Conservation (phyloP, 2,797 vertebrate species). For the Paratrypauchen microcephalus region DNA sequence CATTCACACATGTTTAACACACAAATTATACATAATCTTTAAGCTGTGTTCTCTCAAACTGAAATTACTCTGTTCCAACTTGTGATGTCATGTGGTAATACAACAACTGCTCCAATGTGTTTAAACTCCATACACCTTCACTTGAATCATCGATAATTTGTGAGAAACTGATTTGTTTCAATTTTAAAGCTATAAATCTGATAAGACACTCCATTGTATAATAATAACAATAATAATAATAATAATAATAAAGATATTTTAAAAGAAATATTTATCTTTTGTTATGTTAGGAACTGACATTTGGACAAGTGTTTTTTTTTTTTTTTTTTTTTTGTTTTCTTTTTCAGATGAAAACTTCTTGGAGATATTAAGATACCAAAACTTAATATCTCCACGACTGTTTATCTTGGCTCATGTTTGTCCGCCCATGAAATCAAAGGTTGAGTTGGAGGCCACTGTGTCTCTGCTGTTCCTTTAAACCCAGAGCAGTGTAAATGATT, state of each 20-base stretch:
- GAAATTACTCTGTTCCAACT: too few relatives aligned
- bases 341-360: background rate
- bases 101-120: too few relatives aligned
- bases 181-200: background rate
- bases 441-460: constrained; percentile 20
- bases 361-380: background rate
- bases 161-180: background rate
- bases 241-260: background rate
- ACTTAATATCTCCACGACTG: background rate
- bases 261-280: background rate
- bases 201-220: background rate
- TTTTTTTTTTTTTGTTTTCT: too few relatives aligned
- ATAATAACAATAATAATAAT: background rate
- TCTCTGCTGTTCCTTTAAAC: constrained; percentile 22
- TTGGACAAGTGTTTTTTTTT: too few relatives aligned
- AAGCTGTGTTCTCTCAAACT: too few relatives aligned
- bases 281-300: too few relatives aligned
- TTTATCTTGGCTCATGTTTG: constrained; percentile 5
- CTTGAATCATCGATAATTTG: background rate
- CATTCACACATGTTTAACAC: too few relatives aligned
- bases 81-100: too few relatives aligned
- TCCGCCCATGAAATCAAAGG: background rate
- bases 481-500: constrained; percentile 48
- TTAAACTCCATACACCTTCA: too few relatives aligned
- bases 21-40: too few relatives aligned